These are phyloP conservation scores for Clanis bilineata DNA, from an alignment of 2,888 invertebrate genomes.

Conservation along the genomic window DNA sequence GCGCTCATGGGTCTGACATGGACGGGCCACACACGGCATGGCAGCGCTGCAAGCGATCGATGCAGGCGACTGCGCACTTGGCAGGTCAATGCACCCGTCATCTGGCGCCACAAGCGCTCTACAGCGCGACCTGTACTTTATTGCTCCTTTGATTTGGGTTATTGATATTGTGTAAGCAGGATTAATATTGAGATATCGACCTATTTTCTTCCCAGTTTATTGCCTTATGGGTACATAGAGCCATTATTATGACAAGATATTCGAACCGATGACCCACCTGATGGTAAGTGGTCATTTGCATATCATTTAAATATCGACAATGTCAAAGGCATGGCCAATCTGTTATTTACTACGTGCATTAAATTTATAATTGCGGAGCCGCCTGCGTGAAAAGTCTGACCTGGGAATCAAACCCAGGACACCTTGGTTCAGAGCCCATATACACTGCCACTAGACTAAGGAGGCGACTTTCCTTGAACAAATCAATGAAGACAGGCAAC, in stretches of 20 bases:
- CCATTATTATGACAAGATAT: neutral
- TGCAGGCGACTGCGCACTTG: slow-evolving; percentile 64
- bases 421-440: no score
- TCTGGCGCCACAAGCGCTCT: slow-evolving; percentile 21
- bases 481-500: no score
- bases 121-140: slow-evolving; percentile 13
- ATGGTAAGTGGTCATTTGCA: neutral
- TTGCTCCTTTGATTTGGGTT: slow-evolving; percentile 19
- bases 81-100: slow-evolving; percentile 63
- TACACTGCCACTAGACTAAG: no score
- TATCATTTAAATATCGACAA: neutral
- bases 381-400: no score
- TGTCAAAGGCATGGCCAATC: no score
- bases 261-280: neutral
- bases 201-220: neutral
- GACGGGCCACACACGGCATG: slow-evolving; percentile 16
- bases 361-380: no score
- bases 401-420: no score
- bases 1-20: slow-evolving; percentile 2
- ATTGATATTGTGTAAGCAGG: slow-evolving; percentile 10
- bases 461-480: no score
- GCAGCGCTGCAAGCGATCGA: slow-evolving; percentile 58
- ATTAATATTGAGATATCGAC: neutral
- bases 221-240: neutral
- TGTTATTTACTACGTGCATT: no score